Evolutionary conservation across 2,888 invertebrate species (phyloP), one percentile per base, ranked within the genome.

Genomic region (Tenthredo livida): DNA sequence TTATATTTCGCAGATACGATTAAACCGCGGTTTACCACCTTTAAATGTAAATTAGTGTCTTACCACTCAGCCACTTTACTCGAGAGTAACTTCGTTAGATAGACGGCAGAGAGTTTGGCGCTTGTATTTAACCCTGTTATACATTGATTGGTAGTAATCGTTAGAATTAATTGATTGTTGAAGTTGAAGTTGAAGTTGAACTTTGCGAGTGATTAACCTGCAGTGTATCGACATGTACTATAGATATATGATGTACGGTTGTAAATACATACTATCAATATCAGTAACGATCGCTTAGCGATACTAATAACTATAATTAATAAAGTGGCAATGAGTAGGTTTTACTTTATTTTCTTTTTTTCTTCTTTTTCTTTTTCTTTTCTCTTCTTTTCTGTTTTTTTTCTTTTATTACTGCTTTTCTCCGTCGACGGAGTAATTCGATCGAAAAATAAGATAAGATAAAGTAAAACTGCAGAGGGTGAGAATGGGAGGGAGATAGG

Each of bases 101-200:
- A 10, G 40, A 50, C 29, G 54, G 25, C 50, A 77, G 75, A 72
- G 77, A 77, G 77, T 77, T 77, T 54, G 17, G 50, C n/a, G 9
- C n/a, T 50, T 33, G 17, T 33, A 77, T 77, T 77, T 77, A 77
- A 77, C 77, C 77, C 54, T 54, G 54, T 77, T 77, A 77, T 50
- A 54, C 33, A 50, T 77, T 77, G 77, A 77, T 77, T 77, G 77
- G 77, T 54, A 77, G 77, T 77, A 77, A 77, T 77, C 77, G 77
- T 77, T 77, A 9, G 54, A 50, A 77, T 54, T 77, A 54, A 77
- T 77, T 77, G 54, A 77, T 77, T 77, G 77, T 77, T 77, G n/a
- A 54, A 77, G 54, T 77, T 77, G n/a, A 54, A 77, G 54, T 77
- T 77, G 29, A 54, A 77, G 54, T 77, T 54, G 29, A 54, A 77